Percentiles rank a stretch among this genome's conserved stretches.
phyloP scores from a whole-genome alignment of 2,888 invertebrate species.

The Eurois occulta region DNA sequence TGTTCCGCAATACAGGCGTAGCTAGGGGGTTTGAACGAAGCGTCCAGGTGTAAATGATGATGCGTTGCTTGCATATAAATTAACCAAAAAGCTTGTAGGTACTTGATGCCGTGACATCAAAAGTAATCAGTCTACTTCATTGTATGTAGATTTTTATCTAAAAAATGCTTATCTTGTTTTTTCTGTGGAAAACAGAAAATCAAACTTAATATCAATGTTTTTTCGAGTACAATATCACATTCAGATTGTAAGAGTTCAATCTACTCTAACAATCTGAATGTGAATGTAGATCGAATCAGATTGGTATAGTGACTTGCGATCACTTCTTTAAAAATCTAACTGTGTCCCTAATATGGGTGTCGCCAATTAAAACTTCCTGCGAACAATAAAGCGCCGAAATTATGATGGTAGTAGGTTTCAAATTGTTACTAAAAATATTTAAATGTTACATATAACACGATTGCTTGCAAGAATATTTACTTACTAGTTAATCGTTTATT shows the following conservation, averaged over 20 bases:
- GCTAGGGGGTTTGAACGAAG: conserved; percentile 42
- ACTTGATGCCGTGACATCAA: conserved; percentile 52
- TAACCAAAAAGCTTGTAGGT: conserved; percentile 56
- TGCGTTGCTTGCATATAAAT: conserved; percentile 65
- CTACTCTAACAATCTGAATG: no score
- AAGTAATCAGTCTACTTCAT: conserved; percentile 15
- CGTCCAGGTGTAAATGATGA: conserved; percentile 59
- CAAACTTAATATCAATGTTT: background rate
- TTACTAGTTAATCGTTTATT: background rate
- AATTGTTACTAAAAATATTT: background rate
- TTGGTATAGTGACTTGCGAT: background rate
- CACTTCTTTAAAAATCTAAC: background rate
- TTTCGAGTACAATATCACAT: background rate
- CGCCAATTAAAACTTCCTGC: background rate
- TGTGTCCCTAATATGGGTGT: background rate
- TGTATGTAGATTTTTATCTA: conserved; percentile 6
- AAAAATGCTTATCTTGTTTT: background rate
- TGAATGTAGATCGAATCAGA: background rate
- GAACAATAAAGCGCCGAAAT: conserved; percentile 10
- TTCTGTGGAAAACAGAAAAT: conserved; percentile 2
- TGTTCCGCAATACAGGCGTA: conserved; percentile 47
- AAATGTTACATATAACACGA: background rate
- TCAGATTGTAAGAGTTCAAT: background rate
- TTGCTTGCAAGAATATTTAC: background rate
- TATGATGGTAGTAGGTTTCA: background rate